Base-by-base conservation (phyloP, 2,888 invertebrate genomes). In the Ferdinandea cuprea region DNA sequence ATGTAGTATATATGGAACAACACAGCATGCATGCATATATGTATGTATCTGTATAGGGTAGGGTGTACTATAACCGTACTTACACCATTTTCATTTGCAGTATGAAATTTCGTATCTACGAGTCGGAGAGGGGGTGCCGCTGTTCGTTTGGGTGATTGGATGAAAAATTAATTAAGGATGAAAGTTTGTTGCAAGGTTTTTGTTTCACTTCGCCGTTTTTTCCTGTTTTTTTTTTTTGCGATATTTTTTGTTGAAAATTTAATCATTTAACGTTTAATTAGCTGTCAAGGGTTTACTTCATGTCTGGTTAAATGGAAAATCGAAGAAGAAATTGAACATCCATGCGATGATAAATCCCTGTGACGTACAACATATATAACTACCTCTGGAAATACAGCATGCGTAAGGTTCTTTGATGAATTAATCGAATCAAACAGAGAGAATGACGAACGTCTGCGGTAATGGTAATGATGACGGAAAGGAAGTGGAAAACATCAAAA, bases 101-200 rank as follows among this genome's bases (percentile, higher is more conserved):
- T 48, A 72, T 72, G 72, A 50, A 78, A 68, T 77, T 83, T 63
- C 40, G 63, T 77, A 32, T 52, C 17, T 19, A 25, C 11, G 54
- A 11, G 13, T 7, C 11, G 17, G 19, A 6, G 2, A 5, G 48
- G 40, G 46, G 40, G 69, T 30, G 54, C 54, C 37, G 77, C 35
- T 79, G 65, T 46, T 66, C 59, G 76, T 54, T 35, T 58, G 66
- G 76, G 46, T 81, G 81, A 81, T 81, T 71, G 76, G 77, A 56
- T 83, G 77, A 83, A 83, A 83, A 83, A 83, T 83, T 83, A 83
- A 83, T 83, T 83, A 83, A 83, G 77, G 72, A 83, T 63, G 48
- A 78, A 83, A 83, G 68, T 83, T 78, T 76, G 65, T 65, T 76
- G 65, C 65, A 58, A 42, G 68, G 61, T 37, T 28, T 42, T 61